Conservation (phyloP, 2,113 vertebrate species). For the Jaculus jaculus region DNA sequence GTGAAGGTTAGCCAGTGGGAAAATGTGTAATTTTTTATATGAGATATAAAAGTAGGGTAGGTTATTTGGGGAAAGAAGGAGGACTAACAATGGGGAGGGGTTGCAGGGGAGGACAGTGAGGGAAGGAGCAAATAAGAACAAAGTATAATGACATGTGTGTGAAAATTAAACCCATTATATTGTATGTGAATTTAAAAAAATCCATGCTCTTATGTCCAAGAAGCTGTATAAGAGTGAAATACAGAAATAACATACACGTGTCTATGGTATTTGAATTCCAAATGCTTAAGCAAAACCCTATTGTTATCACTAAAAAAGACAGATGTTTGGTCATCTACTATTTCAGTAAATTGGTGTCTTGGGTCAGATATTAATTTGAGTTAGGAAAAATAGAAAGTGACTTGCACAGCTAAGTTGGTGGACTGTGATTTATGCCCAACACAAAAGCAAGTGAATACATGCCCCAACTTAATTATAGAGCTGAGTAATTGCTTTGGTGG, state of each 20-base stretch:
- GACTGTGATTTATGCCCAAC: slow-evolving; percentile 49
- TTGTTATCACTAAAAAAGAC: not conserved
- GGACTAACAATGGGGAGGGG: too few relatives aligned
- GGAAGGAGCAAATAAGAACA: too few relatives aligned
- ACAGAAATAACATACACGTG: not conserved
- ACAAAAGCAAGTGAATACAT: slow-evolving; percentile 54
- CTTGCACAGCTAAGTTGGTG: not conserved
- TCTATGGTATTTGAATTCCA: slow-evolving; percentile 9
- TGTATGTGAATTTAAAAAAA: not conserved
- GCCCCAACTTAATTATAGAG: slow-evolving; percentile 65
- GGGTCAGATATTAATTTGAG: slow-evolving; percentile 43
- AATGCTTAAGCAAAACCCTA: not conserved
- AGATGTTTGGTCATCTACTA: not conserved
- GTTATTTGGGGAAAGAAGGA: too few relatives aligned
- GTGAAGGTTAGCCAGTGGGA: too few relatives aligned
- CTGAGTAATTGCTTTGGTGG: slow-evolving; percentile 57
- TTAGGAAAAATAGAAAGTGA: slow-evolving; percentile 41
- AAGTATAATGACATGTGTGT: too few relatives aligned
- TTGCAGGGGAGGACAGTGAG: too few relatives aligned
- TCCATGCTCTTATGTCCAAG: not conserved
- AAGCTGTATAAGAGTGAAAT: not conserved
- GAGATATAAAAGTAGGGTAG: too few relatives aligned
- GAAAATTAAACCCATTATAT: too few relatives aligned
- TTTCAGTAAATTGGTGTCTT: not conserved
- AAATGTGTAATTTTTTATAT: too few relatives aligned